These are phyloP conservation scores for Heterotis niloticus DNA, from an alignment of 2,113 vertebrate genomes.

Conservation along the genomic window DNA sequence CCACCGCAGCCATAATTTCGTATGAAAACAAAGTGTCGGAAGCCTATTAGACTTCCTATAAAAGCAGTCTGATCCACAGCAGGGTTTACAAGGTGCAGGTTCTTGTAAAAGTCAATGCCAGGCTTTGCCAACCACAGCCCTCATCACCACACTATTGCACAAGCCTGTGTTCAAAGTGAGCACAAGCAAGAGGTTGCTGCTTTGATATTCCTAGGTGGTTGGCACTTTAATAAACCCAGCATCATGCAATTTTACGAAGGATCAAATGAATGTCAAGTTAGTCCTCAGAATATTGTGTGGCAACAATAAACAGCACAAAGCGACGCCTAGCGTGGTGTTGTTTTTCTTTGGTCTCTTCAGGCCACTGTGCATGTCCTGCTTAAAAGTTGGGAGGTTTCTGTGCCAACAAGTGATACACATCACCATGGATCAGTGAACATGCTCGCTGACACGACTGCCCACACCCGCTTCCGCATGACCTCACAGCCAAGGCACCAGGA, in stretches of 20 bases:
- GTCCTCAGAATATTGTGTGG: slow-evolving; percentile 29
- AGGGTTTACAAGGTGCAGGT: slow-evolving; percentile 32
- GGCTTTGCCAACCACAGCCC: slow-evolving; percentile 36
- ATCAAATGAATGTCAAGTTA: slow-evolving; percentile 25
- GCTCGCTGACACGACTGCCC: slow-evolving; percentile 43
- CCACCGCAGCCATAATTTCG: slow-evolving; percentile 30
- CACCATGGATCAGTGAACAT: slow-evolving; percentile 46
- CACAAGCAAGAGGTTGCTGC: slow-evolving; percentile 37
- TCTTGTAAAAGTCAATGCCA: slow-evolving; percentile 41
- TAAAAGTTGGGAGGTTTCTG: slow-evolving; percentile 12
- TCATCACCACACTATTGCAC: slow-evolving; percentile 42
- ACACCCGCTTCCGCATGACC: slow-evolving; percentile 43
- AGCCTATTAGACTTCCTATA: slow-evolving; percentile 33
- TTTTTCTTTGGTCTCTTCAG: slow-evolving; percentile 39
- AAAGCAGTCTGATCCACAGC: slow-evolving; percentile 36
- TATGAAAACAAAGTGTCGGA: slow-evolving; percentile 33
- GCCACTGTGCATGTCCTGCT: slow-evolving; percentile 36
- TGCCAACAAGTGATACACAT: slow-evolving; percentile 42
- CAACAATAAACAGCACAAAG: slow-evolving; percentile 27
- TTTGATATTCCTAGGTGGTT: slow-evolving; percentile 25
- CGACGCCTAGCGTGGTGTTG: slow-evolving; percentile 16
- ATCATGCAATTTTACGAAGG: slow-evolving; percentile 31
- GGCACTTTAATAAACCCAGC: slow-evolving; percentile 44
- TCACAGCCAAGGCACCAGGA: slow-evolving; percentile 36
- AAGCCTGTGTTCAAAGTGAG: slow-evolving; percentile 21